phyloP scores from a whole-genome alignment of 1,140 invertebrate species.

The Caenorhabditis inopinata region DNA sequence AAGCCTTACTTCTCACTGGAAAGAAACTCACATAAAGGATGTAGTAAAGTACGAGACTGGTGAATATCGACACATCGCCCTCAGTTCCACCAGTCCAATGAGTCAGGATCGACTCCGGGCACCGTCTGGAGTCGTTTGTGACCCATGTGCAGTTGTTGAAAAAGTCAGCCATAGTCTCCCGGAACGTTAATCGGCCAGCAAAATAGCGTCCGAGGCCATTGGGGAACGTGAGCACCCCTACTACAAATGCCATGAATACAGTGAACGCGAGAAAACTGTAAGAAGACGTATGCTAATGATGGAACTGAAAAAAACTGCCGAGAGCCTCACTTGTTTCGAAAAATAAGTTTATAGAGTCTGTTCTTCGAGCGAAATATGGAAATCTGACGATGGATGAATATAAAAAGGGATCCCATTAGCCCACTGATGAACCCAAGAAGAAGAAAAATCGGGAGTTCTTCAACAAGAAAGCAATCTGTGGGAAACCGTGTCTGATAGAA shows the following conservation, averaged over 20 bases:
- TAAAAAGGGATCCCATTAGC: slow-evolving; percentile 83
- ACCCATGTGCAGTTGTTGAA: slow-evolving; percentile 96
- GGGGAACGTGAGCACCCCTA: slow-evolving; percentile 46
- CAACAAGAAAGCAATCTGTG: slow-evolving; percentile 92
- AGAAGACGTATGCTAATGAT: background rate
- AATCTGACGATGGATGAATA: slow-evolving; percentile 80
- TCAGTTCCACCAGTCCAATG: slow-evolving; percentile 79
- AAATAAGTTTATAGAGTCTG: slow-evolving; percentile 47
- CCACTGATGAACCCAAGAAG: slow-evolving; percentile 85
- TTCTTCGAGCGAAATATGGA: slow-evolving; percentile 40
- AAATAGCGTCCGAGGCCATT: slow-evolving; percentile 44
- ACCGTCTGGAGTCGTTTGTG: slow-evolving; percentile 71
- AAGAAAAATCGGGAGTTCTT: slow-evolving; percentile 89
- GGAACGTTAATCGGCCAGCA: slow-evolving; percentile 64
- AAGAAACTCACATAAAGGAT: slow-evolving; percentile 70
- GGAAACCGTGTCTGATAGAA: slow-evolving; percentile 89
- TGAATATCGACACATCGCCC: slow-evolving; percentile 78
- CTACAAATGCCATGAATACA: slow-evolving; percentile 45
- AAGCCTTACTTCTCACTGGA: no score
- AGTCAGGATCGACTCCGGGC: slow-evolving; percentile 71
- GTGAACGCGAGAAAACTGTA: slow-evolving; percentile 47
- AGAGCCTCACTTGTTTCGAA: slow-evolving; percentile 42
- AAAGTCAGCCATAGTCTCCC: slow-evolving; percentile 75
- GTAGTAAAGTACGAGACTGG: slow-evolving; percentile 78
- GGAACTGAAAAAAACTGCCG: background rate